Evolutionary conservation across 2,888 invertebrate species (phyloP), one percentile per base, ranked within the genome.

Genomic region (Dolichomitus sp.): DNA sequence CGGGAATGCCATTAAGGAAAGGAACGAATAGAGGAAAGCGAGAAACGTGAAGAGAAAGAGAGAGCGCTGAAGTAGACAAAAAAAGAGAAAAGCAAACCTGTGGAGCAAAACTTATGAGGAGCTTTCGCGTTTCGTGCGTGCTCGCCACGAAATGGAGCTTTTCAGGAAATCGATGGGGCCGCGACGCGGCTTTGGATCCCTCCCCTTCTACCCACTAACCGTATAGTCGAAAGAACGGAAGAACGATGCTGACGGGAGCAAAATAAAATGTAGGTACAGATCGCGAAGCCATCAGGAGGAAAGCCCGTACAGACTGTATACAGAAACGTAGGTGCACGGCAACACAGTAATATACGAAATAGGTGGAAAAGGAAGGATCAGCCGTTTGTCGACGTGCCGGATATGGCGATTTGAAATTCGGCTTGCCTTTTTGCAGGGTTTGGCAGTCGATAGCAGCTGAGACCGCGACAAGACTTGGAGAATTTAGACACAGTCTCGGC

Each of bases 61-160:
- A 76, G 84, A 80, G 65, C 66, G 54, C 76, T 61, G 76, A 80
- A 75, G 80, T 69, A 77, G 74, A 48, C 70, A 76, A 66, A 63
- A 42, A 76, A 54, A 40, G 73, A 66, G 82, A 72, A 74, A 79
- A 83, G 69, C 73, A 83, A 80, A 83, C 77, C 80, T 83, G 83
- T 83, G 66, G 80, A 80, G 83, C 63, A 77, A 83, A 83, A 83
- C 80, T 83, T 83, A 80, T 65, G 83, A 77, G 83, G 42, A 83
- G 77, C 69, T 77, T 80, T 80, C 40, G 69, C 80, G 52, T 73
- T 61, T 69, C 72, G 77, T 80, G 77, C 78, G 83, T 85, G 83
- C 80, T 75, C 40, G 42, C 68, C 42, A 65, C 57, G 70, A 75
- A 85, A 85, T 83, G 76, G 76, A 76, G 85, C 85, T 79, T 81